These are phyloP conservation scores for Theonella swinhoei DNA, from an alignment of 37 sponge, comb jelly and placozoan species.

Conservation along the genomic window DNA sequence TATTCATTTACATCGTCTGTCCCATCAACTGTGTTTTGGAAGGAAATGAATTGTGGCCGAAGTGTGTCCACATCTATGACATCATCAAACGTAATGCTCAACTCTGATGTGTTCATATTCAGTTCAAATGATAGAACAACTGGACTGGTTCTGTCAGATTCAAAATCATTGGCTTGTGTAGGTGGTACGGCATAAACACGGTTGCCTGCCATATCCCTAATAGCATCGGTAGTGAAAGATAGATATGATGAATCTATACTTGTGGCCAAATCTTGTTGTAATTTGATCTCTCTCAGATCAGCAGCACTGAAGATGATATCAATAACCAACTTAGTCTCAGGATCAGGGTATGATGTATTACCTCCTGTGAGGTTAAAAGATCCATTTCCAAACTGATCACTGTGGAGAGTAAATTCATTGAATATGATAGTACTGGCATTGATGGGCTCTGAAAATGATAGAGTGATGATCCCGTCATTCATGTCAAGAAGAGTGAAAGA, in stretches of 20 bases:
- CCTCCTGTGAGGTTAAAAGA: constrained; percentile 77
- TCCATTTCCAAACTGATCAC: constrained; percentile 15
- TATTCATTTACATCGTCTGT: constrained; percentile 43
- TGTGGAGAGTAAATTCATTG: constrained; percentile 63
- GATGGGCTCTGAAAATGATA: constrained; percentile 88
- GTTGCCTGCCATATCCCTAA: constrained; percentile 71
- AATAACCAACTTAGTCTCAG: constrained; percentile 37
- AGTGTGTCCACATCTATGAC: constrained; percentile 70
- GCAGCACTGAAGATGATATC: constrained; percentile 52
- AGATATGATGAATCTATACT: constrained; percentile 53
- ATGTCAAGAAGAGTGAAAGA: constrained; percentile 74
- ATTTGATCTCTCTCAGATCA: constrained; percentile 76
- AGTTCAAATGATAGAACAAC: constrained; percentile 64
- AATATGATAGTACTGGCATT: constrained; percentile 48
- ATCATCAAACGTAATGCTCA: constrained; percentile 81
- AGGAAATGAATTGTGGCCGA: constrained; percentile 55
- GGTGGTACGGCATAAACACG: not conserved
- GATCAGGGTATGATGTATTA: constrained; percentile 18
- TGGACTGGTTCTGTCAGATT: constrained; percentile 70
- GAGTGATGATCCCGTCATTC: constrained; percentile 58
- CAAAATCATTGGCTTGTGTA: constrained; percentile 8
- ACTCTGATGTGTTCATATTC: constrained; percentile 78
- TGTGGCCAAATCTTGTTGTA: constrained; percentile 67
- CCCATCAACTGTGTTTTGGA: constrained; percentile 64
- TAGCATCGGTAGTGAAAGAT: constrained; percentile 54